Base-by-base conservation (phyloP, 2,888 invertebrate genomes). In the Ganaspis brasiliensis region DNA sequence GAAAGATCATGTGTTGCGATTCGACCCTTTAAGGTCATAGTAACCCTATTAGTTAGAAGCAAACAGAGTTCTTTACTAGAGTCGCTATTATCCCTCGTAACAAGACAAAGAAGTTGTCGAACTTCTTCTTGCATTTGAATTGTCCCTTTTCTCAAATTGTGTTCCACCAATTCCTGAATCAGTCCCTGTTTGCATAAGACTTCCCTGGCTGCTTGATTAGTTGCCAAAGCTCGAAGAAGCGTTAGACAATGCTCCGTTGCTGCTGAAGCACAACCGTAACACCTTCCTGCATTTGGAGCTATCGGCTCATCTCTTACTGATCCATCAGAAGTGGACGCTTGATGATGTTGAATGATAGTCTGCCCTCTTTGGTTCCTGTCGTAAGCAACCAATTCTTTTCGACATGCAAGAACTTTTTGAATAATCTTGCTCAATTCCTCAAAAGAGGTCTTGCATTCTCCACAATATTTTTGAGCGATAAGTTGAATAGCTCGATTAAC, bases 161-260 rank as follows among this genome's bases (percentile, higher is more conserved):
- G 96, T 88, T 97, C 96, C 16, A 98, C 96, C 21, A 98, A 92
- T 89, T 98, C 98, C 85, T 96, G 96, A 21, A 98, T 96, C 35
- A 98, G 93, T 0, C 98, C 98, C 91, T 96, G 96, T 67, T 95
- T 94, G 87, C 97, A 97, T 2, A 98, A 92, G 0, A 95, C 94
- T 78, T 95, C 93, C 76, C 97, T 94, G 31, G 97, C 96, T 3
- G 94, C 94, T 1, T 94, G 93, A 86, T 96, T 96, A 6, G 96
- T 96, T 5, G 98, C 98, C 84, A 99, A 93, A 40, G 98, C 98
- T 55, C 98, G 94, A 71, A 99, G 92, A 59, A 99, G 92, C 0
- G 98, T 98, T 37, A 99, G 93, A 90, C 98, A 99, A 90, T 98
- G 98, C 90, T 98, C 98, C 0, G 98, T 97, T 55, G 98, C 97